A percentile compares a stretch with the other conserved stretches of the same genome.
Conservation (phyloP, 2,888 invertebrate species). For the Chaitophorus viminalis region DNA sequence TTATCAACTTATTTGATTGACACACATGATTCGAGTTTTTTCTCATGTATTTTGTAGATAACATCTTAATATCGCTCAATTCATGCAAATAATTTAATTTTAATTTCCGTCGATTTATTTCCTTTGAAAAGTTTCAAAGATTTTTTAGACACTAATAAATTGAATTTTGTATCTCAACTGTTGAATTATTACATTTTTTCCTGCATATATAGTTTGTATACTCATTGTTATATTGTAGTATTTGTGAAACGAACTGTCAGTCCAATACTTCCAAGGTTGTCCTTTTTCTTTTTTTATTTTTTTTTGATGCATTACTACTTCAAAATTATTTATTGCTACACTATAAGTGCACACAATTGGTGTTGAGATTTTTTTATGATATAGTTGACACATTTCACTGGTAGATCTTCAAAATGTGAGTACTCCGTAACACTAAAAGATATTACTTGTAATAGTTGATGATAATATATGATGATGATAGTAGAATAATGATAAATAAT, state of each 20-base stretch:
- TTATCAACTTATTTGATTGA: no score
- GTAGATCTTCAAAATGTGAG: background rate
- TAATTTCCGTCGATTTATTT: background rate
- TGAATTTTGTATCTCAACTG: background rate
- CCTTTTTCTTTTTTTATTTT: background rate
- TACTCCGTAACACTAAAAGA: background rate
- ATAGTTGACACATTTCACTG: background rate
- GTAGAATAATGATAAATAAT: no score
- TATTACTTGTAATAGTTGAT: background rate
- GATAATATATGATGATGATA: background rate
- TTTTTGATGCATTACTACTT: conserved; percentile 3
- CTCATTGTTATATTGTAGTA: background rate
- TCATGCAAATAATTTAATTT: background rate
- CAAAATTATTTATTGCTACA: conserved; percentile 1
- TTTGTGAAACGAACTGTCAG: background rate
- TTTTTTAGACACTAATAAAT: background rate
- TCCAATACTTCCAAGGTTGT: background rate
- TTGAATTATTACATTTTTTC: background rate
- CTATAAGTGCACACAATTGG: background rate
- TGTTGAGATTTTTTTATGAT: background rate
- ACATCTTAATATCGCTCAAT: no score
- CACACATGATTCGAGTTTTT: no score
- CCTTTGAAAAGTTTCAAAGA: background rate
- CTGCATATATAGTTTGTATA: background rate
- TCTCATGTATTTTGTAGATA: no score